Conservation (phyloP, 2,113 vertebrate species). For the Alexandromys fortis region DNA sequence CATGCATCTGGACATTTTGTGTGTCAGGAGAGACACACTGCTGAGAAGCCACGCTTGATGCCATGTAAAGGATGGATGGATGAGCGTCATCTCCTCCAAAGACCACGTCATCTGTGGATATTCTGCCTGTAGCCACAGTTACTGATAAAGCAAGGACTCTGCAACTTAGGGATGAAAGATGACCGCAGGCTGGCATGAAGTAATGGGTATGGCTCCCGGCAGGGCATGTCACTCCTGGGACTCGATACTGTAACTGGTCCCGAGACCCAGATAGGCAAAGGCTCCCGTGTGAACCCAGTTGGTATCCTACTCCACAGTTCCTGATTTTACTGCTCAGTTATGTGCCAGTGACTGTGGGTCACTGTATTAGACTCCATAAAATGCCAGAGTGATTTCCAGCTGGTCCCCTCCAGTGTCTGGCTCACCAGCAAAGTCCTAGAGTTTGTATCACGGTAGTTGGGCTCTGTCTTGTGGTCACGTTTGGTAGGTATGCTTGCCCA, state of each 20-base stretch:
- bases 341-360: background rate
- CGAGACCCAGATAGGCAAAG: background rate
- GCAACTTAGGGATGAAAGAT: background rate
- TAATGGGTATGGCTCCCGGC: background rate
- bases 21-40: too few species aligned
- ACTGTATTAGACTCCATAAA: background rate
- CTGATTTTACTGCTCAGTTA: too few species aligned
- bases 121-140: too few species aligned
- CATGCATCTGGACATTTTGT: background rate
- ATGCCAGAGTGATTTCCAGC: background rate
- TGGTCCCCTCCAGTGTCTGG: background rate
- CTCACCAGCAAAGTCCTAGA: background rate
- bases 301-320: background rate
- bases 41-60: background rate
- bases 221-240: background rate
- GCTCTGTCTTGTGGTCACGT: background rate
- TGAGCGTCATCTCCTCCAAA: background rate
- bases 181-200: background rate
- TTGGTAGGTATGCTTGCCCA: background rate
- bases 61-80: background rate
- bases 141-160: background rate
- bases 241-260: background rate
- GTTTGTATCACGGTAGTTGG: background rate
- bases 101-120: too few species aligned
- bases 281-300: background rate